phyloP scores from a whole-genome alignment of 2,113 vertebrate genomes.

The Pipra filicauda region DNA sequence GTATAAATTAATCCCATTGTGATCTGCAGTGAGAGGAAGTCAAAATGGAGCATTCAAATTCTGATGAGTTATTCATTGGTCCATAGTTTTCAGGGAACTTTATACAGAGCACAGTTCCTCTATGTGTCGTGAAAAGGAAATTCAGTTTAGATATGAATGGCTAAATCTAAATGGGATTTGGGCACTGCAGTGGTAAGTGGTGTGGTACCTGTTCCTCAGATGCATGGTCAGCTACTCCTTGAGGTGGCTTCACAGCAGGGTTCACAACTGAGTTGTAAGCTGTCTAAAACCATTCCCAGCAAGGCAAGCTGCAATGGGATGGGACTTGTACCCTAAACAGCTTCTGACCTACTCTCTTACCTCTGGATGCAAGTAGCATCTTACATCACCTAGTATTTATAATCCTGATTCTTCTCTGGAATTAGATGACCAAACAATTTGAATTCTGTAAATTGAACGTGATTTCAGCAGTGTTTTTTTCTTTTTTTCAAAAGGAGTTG shows the following conservation, averaged over 20 bases:
- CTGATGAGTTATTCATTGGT: background rate
- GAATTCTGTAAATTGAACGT: background rate
- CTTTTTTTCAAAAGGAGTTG: background rate
- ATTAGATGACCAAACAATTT: background rate
- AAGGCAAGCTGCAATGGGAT: background rate
- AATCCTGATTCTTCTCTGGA: background rate
- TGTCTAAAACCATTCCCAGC: background rate
- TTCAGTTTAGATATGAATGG: background rate
- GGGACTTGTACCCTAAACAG: background rate
- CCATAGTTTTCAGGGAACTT: background rate
- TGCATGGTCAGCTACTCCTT: background rate
- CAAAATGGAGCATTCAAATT: background rate
- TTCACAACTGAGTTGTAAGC: background rate
- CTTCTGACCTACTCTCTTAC: background rate
- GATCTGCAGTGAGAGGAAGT: background rate
- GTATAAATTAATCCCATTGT: background rate
- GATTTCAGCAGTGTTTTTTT: background rate
- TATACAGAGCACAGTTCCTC: background rate
- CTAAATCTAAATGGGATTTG: background rate
- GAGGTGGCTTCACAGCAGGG: background rate
- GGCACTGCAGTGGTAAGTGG: background rate
- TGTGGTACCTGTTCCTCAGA: background rate
- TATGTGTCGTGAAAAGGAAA: background rate
- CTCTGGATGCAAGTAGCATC: background rate
- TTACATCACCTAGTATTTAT: background rate